Percentiles rank a stretch among this genome's conserved stretches.
phyloP scores from a whole-genome alignment of 2,888 invertebrate genomes.

The Drosophila kokeensis region DNA sequence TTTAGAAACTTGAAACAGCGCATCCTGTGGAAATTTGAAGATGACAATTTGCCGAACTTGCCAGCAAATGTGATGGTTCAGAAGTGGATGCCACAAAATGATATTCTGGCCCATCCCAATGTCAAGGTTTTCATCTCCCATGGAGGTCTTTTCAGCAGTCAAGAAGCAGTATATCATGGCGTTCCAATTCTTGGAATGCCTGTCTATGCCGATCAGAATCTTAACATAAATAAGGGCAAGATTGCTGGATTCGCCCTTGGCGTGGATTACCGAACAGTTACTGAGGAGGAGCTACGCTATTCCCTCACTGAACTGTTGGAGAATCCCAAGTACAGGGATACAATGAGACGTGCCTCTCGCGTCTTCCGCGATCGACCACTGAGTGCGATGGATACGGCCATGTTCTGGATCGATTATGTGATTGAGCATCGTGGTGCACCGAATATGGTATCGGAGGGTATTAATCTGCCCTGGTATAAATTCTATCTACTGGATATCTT shows the following conservation, averaged over 20 bases:
- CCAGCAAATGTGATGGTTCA: slow-evolving; percentile 84
- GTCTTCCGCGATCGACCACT: slow-evolving; percentile 82
- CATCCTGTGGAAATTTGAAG: slow-evolving; percentile 85
- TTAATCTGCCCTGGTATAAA: slow-evolving; percentile 81
- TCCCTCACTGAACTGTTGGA: slow-evolving; percentile 80
- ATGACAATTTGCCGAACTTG: slow-evolving; percentile 79
- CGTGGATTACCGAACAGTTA: slow-evolving; percentile 71
- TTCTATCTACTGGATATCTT: slow-evolving; percentile 82
- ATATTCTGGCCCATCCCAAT: slow-evolving; percentile 85
- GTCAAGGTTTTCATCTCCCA: slow-evolving; percentile 85
- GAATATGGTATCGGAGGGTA: slow-evolving; percentile 78
- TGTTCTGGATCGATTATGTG: slow-evolving; percentile 85
- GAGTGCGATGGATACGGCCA: slow-evolving; percentile 80
- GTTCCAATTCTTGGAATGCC: slow-evolving; percentile 85
- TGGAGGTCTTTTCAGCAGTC: slow-evolving; percentile 83
- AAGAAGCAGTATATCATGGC: slow-evolving; percentile 82
- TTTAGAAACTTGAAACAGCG: slow-evolving; percentile 84
- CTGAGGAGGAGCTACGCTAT: slow-evolving; percentile 60
- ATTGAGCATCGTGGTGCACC: slow-evolving; percentile 83
- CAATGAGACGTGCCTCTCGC: slow-evolving; percentile 69
- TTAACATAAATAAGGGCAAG: slow-evolving; percentile 75
- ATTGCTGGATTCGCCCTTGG: slow-evolving; percentile 75
- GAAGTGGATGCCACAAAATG: slow-evolving; percentile 86
- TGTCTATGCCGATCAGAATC: slow-evolving; percentile 83
- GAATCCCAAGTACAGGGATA: slow-evolving; percentile 81